Evolutionary conservation across 2,797 vertebrate genomes (phyloP), one percentile per base, ranked within the genome.

Genomic region (Rhabdomys pumilio): DNA sequence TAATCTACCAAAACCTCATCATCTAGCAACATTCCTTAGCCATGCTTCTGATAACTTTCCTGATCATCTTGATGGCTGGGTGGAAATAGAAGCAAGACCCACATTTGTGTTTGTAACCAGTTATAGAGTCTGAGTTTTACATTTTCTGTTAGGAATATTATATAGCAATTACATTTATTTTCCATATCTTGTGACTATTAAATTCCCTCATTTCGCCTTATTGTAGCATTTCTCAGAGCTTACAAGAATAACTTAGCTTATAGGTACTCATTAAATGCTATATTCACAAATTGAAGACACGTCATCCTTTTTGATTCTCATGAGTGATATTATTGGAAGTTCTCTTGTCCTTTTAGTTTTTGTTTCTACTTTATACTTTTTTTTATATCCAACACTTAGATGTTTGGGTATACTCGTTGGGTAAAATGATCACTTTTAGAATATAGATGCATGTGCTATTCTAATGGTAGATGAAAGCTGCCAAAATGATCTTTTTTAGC

Each of bases 141-240:
- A 84, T 72, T 89, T 79, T 84, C 11, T 89, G 75, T 65, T 79
- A 22, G 85, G 17, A 50, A 89, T 47, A 57, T 38, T n/a, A 85
- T 85, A 73, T 87, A 57, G 50, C 53, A 69, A 83, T 94, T 65
- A 83, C 34, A 29, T 73, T 73, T 90, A 4, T 84, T 91, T 94
- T 57, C 10, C 9, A 9, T 59, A 50, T 31, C 9, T 55, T 38
- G 67, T 72, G 50, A 57, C 41, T 69, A 31, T 50, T 55, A 81
- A 34, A 0, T 9, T 38, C 47, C 3, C 82, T 87, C 86, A 61
- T 91, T 87, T 93, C 38, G 87, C 77, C 34, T 65, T 29, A 57
- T 1, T 3, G 6, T 80, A 34, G 11, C 41, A n/a, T 79, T 61
- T 77, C 44, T 93, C 20, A 3, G 5, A 72, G 0, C 75, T 95